Evolutionary conservation across 2,797 vertebrate species (phyloP), one percentile per base, ranked within the genome.

Genomic region (Gallinago solitaria): DNA sequence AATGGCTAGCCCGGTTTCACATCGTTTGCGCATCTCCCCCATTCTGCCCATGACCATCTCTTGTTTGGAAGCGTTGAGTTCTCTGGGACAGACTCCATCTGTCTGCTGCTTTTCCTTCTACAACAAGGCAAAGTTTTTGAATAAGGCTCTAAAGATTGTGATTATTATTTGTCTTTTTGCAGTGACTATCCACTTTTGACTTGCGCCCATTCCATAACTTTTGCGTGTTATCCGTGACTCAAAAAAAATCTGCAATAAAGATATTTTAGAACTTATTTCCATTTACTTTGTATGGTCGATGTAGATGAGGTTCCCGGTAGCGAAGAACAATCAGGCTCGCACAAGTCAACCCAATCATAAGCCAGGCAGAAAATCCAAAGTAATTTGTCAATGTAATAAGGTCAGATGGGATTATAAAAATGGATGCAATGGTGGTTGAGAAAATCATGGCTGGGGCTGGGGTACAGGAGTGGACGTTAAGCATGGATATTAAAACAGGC

Each of bases 281-380:
- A 91, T 92, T 97, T 97, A 98, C 98, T 97, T 98, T 98, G 88
- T 98, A 98, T 12, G 98, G 98, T 27, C 98, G 95, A 53, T 87
- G 93, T 30, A 98, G 95, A 65, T 97, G 82, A 75, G 97, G 97
- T 24, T 98, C 97, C 57, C 95, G 96, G 81, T 96, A 98, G 32
- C 98, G 97, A 83, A 98, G 92, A 83, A 98, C 97, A 86, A 98
- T 97, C 87, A 98, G 87, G 59, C 97, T 98, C 21, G 94, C 45
- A 85, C 97, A 97, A 33, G 96, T 97, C 81, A 98, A 51, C 68
- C 97, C 97, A 97, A 80, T 90, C 95, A 98, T 70, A 82, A 97
- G 90, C 95, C 97, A 98, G 53, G 85, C 3, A 82, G 93, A 90
- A 97, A 97, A 96, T 47, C 95, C 94, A 71, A 98, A 95, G 89